Percentiles rank a stretch among this genome's conserved stretches.
These are phyloP conservation scores for Zoanthus solanderi DNA, from an alignment of 92 coral and sea anemone species.

Conservation along the genomic window DNA sequence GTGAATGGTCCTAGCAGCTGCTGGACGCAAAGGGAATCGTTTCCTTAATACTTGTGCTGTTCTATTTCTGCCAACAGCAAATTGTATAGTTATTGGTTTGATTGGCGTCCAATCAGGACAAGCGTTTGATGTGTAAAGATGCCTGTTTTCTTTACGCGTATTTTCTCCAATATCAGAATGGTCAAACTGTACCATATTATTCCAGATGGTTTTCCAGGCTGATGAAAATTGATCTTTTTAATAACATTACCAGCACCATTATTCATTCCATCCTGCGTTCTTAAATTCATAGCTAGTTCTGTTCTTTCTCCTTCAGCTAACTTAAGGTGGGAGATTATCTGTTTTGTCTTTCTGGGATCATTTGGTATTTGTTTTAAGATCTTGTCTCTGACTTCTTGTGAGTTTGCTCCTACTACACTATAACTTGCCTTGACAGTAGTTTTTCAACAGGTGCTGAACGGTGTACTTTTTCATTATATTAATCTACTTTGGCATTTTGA, in stretches of 20 bases:
- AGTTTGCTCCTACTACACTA: background rate
- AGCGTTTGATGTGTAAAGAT: background rate
- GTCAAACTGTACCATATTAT: too few relatives aligned
- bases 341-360: background rate
- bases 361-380: background rate
- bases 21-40: constrained; percentile 50
- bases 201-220: too few relatives aligned
- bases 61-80: background rate
- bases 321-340: background rate
- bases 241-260: background rate
- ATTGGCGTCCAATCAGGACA: background rate
- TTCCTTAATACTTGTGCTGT: background rate
- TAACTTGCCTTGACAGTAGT: background rate
- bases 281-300: background rate
- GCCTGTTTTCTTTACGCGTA: background rate
- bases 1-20: constrained; percentile 75
- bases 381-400: background rate
- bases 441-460: background rate
- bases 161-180: background rate
- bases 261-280: background rate
- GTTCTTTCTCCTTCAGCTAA: background rate
- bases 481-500: background rate
- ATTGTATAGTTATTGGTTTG: background rate
- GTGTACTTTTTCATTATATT: background rate
- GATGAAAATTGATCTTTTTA: background rate